A percentile compares a stretch with the other conserved stretches of the same genome.
Conservation (phyloP, 2,888 invertebrate species). For the Palloptera scutellata region DNA sequence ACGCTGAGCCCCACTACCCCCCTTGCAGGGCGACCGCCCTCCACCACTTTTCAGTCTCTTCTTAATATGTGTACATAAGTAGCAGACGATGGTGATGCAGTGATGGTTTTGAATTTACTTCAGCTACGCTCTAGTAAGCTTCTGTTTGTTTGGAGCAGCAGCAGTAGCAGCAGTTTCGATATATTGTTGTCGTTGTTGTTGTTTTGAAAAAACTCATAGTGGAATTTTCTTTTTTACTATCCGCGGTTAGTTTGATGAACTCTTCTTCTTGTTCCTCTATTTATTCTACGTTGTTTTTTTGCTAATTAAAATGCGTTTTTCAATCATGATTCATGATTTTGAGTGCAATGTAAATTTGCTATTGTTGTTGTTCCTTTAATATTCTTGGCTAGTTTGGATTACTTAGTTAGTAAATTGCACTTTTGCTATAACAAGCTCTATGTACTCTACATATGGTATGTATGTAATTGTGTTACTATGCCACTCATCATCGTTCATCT, state of each 20-base stretch:
- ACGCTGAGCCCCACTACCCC: no score
- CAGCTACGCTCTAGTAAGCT: slow-evolving; percentile 60
- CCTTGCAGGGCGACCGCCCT: no score
- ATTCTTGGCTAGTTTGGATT: no score
- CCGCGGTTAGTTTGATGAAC: slow-evolving; percentile 12
- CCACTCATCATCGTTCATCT: no score
- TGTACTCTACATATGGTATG: no score
- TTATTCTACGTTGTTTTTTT: slow-evolving; percentile 9
- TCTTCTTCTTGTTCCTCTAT: slow-evolving; percentile 9
- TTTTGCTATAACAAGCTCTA: no score
- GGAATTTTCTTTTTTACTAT: background rate
- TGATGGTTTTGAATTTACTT: slow-evolving; percentile 37
- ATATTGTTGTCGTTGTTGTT: slow-evolving; percentile 36
- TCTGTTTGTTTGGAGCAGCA: slow-evolving; percentile 38
- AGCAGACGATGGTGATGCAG: background rate
- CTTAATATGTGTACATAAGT: no score
- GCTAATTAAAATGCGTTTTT: slow-evolving; percentile 21
- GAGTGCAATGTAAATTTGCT: background rate
- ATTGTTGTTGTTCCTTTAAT: no score
- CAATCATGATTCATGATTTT: slow-evolving; percentile 27
- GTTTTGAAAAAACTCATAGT: background rate
- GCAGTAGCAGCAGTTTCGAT: no score
- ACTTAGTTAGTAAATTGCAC: no score
- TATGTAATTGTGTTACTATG: no score
- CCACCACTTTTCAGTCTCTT: no score